Evolutionary conservation across 2,888 invertebrate species (phyloP).

Genomic region (Leptinotarsa juncta): DNA sequence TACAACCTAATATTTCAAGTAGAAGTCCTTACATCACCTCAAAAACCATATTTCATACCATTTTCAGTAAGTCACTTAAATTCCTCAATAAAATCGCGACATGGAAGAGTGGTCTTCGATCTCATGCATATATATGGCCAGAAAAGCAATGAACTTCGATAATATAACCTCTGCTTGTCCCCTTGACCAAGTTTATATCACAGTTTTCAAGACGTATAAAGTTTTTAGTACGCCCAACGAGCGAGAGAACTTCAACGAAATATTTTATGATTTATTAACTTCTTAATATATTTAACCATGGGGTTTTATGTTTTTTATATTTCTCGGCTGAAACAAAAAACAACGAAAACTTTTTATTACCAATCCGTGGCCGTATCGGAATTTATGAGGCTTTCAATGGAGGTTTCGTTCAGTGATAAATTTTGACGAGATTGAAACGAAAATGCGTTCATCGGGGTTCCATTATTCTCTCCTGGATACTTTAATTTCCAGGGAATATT

Average conservation of each 20-base stretch:
- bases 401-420: conserved; percentile 10
- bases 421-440: neutral
- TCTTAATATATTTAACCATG: conserved; percentile 25
- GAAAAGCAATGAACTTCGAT: neutral
- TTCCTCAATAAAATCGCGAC: neutral
- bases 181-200: conserved; percentile 6
- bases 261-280: conserved; percentile 14
- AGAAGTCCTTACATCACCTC: too few relatives aligned
- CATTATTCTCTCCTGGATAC: neutral
- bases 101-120: neutral
- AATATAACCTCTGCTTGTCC: neutral
- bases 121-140: neutral
- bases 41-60: too few relatives aligned
- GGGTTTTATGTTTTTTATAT: conserved; percentile 17
- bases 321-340: conserved; percentile 17
- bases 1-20: too few relatives aligned
- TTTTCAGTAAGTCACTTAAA: neutral
- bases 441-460: neutral
- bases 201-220: neutral
- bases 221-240: neutral
- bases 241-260: conserved; percentile 11
- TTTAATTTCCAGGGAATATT: neutral
- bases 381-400: conserved; percentile 20
- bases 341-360: conserved; percentile 18
- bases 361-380: conserved; percentile 23